phyloP scores from a whole-genome alignment of 2,113 vertebrate genomes.

The Sturnus vulgaris region DNA sequence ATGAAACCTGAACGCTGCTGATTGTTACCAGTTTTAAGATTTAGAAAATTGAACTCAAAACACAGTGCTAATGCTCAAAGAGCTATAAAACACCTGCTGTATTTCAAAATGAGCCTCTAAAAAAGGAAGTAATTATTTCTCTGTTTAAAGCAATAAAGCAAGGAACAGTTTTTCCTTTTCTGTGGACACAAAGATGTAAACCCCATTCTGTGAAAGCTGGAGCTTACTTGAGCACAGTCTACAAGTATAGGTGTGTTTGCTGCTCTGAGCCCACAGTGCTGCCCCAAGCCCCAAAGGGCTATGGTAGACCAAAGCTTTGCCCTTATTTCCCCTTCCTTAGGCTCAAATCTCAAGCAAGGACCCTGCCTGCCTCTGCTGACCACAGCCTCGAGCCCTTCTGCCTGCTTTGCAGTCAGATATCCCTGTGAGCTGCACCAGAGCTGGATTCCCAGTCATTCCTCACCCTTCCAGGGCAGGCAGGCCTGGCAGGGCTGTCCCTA shows the following conservation, averaged over 20 bases:
- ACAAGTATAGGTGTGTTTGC: rapidly evolving
- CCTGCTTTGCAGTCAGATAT: neutral
- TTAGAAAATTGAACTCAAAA: constrained; percentile 1
- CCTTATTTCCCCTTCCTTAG: neutral
- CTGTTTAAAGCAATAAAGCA: neutral
- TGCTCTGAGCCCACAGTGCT: neutral
- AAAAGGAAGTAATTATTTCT: neutral
- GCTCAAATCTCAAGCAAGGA: neutral
- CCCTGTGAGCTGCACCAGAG: neutral
- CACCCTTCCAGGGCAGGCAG: neutral
- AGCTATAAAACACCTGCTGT: neutral
- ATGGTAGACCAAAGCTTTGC: neutral
- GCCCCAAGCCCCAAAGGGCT: neutral
- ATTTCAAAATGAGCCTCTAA: neutral
- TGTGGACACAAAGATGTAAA: neutral
- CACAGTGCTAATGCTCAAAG: neutral
- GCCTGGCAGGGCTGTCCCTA: neutral
- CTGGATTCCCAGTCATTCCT: neutral
- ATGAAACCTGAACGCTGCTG: neutral
- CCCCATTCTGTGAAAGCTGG: neutral
- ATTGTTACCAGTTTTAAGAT: neutral
- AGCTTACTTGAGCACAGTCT: neutral
- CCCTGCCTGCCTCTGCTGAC: neutral
- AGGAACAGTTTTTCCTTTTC: neutral
- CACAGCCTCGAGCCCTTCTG: neutral